These are phyloP conservation scores for Parnassius glacialis DNA, from an alignment of 2,888 invertebrate genomes.

Conservation along the genomic window DNA sequence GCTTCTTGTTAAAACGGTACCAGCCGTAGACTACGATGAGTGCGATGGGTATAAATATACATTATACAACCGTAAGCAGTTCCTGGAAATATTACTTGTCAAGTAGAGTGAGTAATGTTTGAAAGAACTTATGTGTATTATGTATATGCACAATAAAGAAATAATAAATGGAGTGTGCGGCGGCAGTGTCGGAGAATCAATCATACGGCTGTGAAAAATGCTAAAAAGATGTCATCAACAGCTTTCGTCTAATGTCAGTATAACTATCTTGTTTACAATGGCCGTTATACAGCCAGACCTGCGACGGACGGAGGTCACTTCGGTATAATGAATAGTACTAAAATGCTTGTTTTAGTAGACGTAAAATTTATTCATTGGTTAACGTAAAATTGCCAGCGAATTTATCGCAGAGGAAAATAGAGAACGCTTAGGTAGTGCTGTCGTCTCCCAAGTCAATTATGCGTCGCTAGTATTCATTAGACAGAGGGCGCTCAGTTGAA, in stretches of 20 bases:
- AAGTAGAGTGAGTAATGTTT: too few relatives aligned
- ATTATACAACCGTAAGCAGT: too few relatives aligned
- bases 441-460: constrained; percentile 7
- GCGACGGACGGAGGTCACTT: neutral
- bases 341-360: constrained; percentile 2
- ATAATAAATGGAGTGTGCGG: too few relatives aligned
- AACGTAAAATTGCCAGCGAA: neutral
- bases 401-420: neutral
- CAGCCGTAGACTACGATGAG: neutral
- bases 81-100: too few relatives aligned
- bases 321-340: neutral
- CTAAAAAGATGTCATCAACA: too few relatives aligned
- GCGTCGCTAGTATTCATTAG: constrained; percentile 3
- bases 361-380: neutral
- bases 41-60: neutral
- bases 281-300: too few relatives aligned
- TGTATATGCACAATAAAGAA: too few relatives aligned
- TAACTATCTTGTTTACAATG: too few relatives aligned
- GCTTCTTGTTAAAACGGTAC: constrained; percentile 7
- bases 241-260: too few relatives aligned
- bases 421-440: neutral
- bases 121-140: too few relatives aligned
- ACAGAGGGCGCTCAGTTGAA: constrained; percentile 1
- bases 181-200: too few relatives aligned
- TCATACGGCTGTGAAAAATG: too few relatives aligned